Evolutionary conservation across 2,113 vertebrate species (phyloP).

Genomic region (Platysteira castanea): DNA sequence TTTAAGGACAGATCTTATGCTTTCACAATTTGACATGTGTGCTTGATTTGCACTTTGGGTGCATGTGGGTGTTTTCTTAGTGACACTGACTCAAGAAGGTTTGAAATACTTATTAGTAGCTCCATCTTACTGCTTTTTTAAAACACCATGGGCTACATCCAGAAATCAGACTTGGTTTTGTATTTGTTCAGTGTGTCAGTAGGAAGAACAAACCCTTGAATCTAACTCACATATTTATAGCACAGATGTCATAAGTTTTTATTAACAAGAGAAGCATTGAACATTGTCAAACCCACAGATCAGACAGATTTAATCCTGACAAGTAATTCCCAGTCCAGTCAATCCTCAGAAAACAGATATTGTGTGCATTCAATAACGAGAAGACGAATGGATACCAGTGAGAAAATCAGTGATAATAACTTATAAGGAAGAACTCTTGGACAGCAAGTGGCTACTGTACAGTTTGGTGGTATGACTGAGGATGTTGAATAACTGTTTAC

Average conservation of each 20-base stretch:
- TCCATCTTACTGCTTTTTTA: not conserved
- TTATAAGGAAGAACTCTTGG: not conserved
- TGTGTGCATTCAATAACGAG: not conserved
- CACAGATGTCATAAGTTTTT: not conserved
- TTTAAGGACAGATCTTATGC: not conserved
- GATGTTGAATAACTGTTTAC: not conserved
- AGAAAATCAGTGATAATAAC: not conserved
- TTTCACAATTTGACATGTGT: not conserved
- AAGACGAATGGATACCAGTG: not conserved
- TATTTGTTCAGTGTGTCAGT: not conserved
- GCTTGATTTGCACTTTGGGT: not conserved
- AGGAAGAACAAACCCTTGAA: not conserved
- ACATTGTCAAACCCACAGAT: not conserved
- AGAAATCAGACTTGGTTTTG: not conserved
- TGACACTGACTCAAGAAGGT: not conserved
- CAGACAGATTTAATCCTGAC: not conserved
- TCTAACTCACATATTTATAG: not conserved
- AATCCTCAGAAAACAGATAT: not conserved
- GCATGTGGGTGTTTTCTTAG: not conserved
- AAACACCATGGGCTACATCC: not conserved
- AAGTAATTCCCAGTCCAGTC: not conserved
- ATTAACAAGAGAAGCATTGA: not conserved
- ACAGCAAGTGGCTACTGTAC: not conserved
- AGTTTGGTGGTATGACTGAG: not conserved
- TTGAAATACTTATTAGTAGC: not conserved